Conservation (phyloP, 2,797 vertebrate species). For the Acanthurus leucopareius region DNA sequence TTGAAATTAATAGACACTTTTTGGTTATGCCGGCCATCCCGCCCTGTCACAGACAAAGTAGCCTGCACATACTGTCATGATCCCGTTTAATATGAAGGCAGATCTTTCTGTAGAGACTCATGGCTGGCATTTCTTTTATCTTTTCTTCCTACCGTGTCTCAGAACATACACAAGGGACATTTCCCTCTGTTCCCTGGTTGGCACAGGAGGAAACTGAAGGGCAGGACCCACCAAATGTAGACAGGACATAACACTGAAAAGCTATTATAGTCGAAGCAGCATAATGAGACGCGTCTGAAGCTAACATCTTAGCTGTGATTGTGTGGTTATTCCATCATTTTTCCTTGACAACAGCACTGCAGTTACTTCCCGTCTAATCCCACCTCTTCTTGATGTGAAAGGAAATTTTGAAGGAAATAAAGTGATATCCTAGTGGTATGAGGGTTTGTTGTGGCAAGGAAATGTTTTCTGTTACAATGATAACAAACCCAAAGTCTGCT, state of each 20-base stretch:
- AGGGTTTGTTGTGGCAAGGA: constrained; percentile 44
- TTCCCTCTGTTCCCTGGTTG: constrained; percentile 2
- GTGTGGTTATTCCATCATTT: not conserved
- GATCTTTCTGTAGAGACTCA: constrained; percentile 16
- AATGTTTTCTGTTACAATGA: constrained; percentile 30
- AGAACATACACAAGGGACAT: constrained; percentile 4
- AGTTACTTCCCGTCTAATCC: not conserved
- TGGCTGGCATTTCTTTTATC: constrained; percentile 33
- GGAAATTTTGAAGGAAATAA: constrained; percentile 25
- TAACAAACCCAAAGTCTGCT: not conserved
- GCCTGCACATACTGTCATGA: constrained; percentile 1
- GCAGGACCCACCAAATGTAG: constrained; percentile 38
- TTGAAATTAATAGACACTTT: constrained; percentile 16
- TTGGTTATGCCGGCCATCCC: constrained; percentile 9
- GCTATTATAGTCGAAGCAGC: constrained; percentile 32
- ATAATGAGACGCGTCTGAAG: constrained; percentile 11
- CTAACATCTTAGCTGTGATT: constrained; percentile 9
- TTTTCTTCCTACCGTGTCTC: not conserved
- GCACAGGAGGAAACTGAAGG: constrained; percentile 55
- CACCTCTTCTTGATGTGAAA: not conserved
- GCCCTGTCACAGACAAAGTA: not conserved
- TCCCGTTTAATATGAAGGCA: constrained; percentile 18
- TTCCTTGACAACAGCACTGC: not conserved
- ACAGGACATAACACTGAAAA: constrained; percentile 39
- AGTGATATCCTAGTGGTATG: constrained; percentile 7